Conservation (phyloP, 2,113 vertebrate genomes). For the Leptodactylus fuscus region DNA sequence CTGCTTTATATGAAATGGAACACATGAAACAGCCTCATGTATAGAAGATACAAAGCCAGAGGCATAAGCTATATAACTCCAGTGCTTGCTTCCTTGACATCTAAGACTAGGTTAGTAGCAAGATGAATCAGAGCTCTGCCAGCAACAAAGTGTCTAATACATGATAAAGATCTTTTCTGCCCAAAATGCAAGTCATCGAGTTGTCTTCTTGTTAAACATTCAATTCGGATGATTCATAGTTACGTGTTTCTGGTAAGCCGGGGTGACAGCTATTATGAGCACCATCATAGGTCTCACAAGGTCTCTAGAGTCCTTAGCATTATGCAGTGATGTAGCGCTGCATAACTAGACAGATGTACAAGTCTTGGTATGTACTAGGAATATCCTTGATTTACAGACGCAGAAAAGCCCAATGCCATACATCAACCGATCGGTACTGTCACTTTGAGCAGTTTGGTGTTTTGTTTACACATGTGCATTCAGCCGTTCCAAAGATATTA, state of each 20-base stretch:
- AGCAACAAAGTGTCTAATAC: not conserved
- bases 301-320: not conserved
- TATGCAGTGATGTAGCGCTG: not conserved
- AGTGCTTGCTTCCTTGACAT: slow-evolving; percentile 14
- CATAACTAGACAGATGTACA: not conserved
- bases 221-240: not conserved
- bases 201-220: not conserved
- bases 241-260: not conserved
- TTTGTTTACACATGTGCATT: too few relatives aligned
- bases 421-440: too few relatives aligned
- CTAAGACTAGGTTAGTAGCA: not conserved
- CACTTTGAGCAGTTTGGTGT: too few relatives aligned
- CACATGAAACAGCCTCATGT: slow-evolving; percentile 17
- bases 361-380: not conserved
- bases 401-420: too few relatives aligned
- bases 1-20: slow-evolving; percentile 52
- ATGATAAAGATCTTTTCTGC: slow-evolving; percentile 1
- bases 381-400: not conserved
- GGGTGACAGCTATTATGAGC: not conserved
- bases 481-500: too few relatives aligned
- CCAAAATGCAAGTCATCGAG: not conserved
- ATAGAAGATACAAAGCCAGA: slow-evolving; percentile 24
- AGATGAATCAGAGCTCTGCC: not conserved
- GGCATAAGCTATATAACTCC: slow-evolving; percentile 10
- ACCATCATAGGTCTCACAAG: not conserved